phyloP scores from a whole-genome alignment of 2,888 invertebrate genomes.

The Scaptodrosophila latifasciaeformis region DNA sequence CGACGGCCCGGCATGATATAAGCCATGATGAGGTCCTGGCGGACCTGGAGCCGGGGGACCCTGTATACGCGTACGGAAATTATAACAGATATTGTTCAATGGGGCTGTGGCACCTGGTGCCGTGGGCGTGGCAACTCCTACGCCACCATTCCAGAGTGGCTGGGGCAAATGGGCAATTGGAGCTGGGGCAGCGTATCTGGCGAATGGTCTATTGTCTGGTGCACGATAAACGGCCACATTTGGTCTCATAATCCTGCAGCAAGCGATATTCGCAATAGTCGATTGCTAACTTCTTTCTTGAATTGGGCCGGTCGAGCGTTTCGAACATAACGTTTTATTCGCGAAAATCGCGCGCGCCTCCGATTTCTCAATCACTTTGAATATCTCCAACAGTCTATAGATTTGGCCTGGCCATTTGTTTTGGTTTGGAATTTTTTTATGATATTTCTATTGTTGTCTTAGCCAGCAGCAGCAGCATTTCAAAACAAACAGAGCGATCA shows the following conservation, averaged over 20 bases:
- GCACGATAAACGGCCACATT: slow-evolving; percentile 63
- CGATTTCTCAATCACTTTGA: slow-evolving; percentile 43
- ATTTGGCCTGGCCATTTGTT: too few species aligned
- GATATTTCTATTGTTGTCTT: background rate
- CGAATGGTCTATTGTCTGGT: slow-evolving; percentile 46
- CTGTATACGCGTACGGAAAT: slow-evolving; percentile 5
- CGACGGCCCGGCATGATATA: slow-evolving; percentile 24
- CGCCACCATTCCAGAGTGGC: background rate
- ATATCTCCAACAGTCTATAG: slow-evolving; percentile 39
- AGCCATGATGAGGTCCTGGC: slow-evolving; percentile 46
- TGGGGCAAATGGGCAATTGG: too few species aligned
- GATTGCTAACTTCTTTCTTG: slow-evolving; percentile 14
- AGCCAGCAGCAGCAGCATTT: background rate
- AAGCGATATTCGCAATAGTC: slow-evolving; percentile 9
- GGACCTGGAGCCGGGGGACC: too few species aligned
- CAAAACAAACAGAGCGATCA: background rate
- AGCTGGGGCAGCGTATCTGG: slow-evolving; percentile 12
- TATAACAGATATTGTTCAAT: slow-evolving; percentile 20
- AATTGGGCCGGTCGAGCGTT: slow-evolving; percentile 20
- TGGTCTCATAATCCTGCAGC: slow-evolving; percentile 68
- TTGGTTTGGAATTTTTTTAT: too few species aligned
- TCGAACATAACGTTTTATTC: slow-evolving; percentile 60
- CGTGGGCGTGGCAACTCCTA: background rate
- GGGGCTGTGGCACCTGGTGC: too few species aligned
- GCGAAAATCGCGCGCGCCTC: too few species aligned